Percentiles rank a stretch among this genome's conserved stretches.
Conservation (phyloP, 2,888 invertebrate species). For the Anoncus sp. region DNA sequence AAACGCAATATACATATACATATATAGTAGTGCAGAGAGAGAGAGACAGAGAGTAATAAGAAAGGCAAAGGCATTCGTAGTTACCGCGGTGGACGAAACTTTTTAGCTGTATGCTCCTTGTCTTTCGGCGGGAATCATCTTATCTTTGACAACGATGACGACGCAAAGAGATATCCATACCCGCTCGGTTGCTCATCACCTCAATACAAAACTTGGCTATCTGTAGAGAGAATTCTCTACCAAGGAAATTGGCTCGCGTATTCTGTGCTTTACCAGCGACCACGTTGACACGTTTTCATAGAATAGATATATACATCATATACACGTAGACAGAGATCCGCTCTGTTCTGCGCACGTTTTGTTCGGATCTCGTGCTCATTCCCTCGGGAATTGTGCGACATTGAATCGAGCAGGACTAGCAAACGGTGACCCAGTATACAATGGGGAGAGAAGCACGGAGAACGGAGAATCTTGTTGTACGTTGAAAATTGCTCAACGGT, state of each 20-base stretch:
- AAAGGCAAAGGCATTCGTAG: neutral
- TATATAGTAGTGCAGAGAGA: slow-evolving; percentile 4
- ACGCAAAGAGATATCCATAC: slow-evolving; percentile 11
- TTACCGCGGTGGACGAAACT: no score
- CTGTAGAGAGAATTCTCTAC: slow-evolving; percentile 32
- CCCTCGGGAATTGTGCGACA: slow-evolving; percentile 43
- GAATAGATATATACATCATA: slow-evolving; percentile 28
- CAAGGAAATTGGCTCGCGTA: slow-evolving; percentile 52
- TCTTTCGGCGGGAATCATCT: slow-evolving; percentile 7
- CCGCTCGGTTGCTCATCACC: slow-evolving; percentile 18
- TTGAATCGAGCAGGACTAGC: slow-evolving; percentile 20
- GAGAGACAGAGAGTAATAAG: neutral
- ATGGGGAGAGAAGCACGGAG: slow-evolving; percentile 2
- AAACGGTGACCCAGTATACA: neutral
- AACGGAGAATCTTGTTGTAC: slow-evolving; percentile 24
- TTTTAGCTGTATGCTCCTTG: slow-evolving; percentile 28
- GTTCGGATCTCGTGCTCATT: slow-evolving; percentile 27
- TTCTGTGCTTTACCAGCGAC: neutral
- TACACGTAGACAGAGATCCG: neutral
- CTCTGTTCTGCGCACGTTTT: neutral
- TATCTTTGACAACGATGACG: slow-evolving; percentile 35
- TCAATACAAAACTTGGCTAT: slow-evolving; percentile 48
- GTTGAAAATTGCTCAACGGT: slow-evolving; percentile 20
- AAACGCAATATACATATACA: neutral
- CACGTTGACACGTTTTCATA: slow-evolving; percentile 25